phyloP scores from a whole-genome alignment of 1,140 invertebrate genomes.

The Teleogryllus occipitalis region DNA sequence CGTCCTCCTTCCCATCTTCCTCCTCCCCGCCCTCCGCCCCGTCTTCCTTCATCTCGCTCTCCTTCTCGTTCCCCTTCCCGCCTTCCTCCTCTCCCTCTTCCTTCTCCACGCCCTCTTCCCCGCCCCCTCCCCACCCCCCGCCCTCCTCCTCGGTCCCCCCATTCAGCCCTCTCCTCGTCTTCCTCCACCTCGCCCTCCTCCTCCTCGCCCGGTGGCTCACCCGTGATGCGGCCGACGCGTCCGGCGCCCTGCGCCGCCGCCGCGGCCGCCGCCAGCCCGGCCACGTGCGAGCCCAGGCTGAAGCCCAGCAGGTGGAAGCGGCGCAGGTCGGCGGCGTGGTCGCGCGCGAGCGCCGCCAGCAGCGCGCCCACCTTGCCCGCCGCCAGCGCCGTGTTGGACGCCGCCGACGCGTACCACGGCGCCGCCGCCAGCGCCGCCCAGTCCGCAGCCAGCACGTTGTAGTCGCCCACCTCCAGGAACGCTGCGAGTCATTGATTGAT shows the following conservation, averaged over 20 bases:
- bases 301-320: slow-evolving; percentile 24
- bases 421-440: slow-evolving; percentile 22
- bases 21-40: too few species aligned
- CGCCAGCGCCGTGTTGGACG: slow-evolving; percentile 26
- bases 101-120: too few species aligned
- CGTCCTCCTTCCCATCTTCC: too few species aligned
- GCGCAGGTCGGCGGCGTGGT: neutral
- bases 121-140: too few species aligned
- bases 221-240: neutral
- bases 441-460: slow-evolving; percentile 23
- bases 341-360: slow-evolving; percentile 6
- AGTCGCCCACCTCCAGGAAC: slow-evolving; percentile 19
- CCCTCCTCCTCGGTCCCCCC: too few species aligned
- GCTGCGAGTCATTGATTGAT: neutral
- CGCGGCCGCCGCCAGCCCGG: slow-evolving; percentile 18
- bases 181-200: too few species aligned
- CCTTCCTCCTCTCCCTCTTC: too few species aligned
- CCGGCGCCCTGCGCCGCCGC: neutral
- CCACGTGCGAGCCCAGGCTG: slow-evolving; percentile 24
- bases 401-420: slow-evolving; percentile 30
- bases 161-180: too few species aligned
- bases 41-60: too few species aligned
- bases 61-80: too few species aligned
- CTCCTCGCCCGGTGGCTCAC: neutral
- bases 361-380: slow-evolving; percentile 24